These are phyloP conservation scores for Labeo catla DNA, from an alignment of 2,113 vertebrate genomes.

Conservation along the genomic window DNA sequence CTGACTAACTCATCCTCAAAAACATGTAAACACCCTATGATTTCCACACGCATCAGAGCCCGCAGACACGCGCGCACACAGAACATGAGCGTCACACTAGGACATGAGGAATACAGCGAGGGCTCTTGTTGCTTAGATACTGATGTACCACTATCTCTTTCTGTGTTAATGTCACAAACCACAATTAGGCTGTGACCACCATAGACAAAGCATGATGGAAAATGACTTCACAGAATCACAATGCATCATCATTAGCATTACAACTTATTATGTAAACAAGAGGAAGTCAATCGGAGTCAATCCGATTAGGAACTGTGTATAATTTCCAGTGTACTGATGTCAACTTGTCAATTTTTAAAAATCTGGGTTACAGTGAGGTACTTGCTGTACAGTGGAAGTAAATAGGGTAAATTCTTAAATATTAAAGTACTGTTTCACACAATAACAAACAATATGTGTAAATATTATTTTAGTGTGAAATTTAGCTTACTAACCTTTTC, in stretches of 20 bases:
- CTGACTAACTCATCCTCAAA: constrained; percentile 1
- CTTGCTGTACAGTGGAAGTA: background rate
- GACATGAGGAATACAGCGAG: constrained; percentile 57
- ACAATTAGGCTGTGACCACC: constrained; percentile 55
- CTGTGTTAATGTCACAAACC: constrained; percentile 53
- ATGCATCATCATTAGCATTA: constrained; percentile 3
- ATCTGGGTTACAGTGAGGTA: background rate
- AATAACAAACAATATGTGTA: background rate
- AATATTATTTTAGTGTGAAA: background rate
- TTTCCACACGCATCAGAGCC: background rate
- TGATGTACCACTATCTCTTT: constrained; percentile 68
- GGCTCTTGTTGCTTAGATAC: constrained; percentile 79
- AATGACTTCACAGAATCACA: constrained; percentile 36
- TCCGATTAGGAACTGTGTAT: background rate
- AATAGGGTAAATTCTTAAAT: background rate
- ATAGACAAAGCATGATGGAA: constrained; percentile 42
- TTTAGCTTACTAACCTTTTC: no score
- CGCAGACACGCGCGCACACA: background rate
- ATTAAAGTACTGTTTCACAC: background rate
- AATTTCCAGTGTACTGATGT: background rate
- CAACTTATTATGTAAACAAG: background rate
- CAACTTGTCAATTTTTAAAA: background rate
- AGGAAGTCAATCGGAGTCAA: background rate
- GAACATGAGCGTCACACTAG: constrained; percentile 48
- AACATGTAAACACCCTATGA: constrained; percentile 25